These are phyloP conservation scores for Coracias cyanogaster DNA, from an alignment of 2,797 vertebrate species.

Conservation along the genomic window DNA sequence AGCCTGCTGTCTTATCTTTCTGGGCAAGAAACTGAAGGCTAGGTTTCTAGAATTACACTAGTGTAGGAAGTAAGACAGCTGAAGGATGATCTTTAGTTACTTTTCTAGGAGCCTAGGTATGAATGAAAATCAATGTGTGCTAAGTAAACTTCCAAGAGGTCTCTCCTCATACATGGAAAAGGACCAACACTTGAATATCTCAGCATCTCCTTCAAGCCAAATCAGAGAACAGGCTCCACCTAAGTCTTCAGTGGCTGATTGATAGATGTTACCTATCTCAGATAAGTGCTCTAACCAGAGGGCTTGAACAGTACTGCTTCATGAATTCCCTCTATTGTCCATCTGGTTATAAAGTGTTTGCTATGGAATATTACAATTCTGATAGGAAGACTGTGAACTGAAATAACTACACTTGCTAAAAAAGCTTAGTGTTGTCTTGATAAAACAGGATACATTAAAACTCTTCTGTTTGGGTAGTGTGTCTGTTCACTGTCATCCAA, in stretches of 20 bases:
- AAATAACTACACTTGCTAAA: background rate
- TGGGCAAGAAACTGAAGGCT: background rate
- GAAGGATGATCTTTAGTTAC: background rate
- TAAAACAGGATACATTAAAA: background rate
- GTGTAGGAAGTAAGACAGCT: background rate
- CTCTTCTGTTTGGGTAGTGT: background rate
- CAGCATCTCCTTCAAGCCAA: background rate
- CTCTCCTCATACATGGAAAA: background rate
- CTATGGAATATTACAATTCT: background rate
- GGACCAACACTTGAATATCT: background rate
- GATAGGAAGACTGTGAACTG: background rate
- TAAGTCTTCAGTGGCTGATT: background rate
- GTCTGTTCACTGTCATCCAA: background rate
- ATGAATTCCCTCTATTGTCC: background rate
- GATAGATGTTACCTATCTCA: background rate
- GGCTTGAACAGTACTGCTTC: background rate
- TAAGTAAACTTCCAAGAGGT: background rate
- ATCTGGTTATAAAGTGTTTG: background rate
- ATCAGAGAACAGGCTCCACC: background rate
- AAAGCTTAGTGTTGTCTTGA: background rate
- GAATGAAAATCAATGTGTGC: background rate
- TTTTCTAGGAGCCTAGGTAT: background rate
- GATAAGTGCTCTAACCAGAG: background rate
- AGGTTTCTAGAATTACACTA: background rate
- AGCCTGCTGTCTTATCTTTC: background rate